Base-by-base conservation (phyloP, 1,140 invertebrate species). In the Camponotus floridanus region DNA sequence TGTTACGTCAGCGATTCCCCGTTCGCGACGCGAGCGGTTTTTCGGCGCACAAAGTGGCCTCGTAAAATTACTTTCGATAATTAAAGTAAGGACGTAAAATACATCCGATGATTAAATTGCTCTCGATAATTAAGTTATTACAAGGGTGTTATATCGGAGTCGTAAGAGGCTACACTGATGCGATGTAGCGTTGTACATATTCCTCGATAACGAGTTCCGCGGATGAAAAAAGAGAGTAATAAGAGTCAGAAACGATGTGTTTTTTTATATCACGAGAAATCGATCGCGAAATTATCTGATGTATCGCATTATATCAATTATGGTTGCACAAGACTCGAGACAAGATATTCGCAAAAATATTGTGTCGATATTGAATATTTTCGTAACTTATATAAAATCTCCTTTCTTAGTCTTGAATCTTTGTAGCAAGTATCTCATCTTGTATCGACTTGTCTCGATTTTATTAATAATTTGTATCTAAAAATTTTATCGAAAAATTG, bases 1-100 rank as follows among this genome's bases (percentile, higher is more conserved):
- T 33, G 62, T 65, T 68, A 76, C 48, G 62, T 67, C 64, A 59
- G 51, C 64, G 33, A 33, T 45, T 61, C 26, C 78, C 26, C 26
- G 26, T 26, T 31, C 76, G 51, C 67, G 51, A 18, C 42, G 13
- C 26, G 13, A 80, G 59, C 33, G 5, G 3, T 33, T 21, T 74
- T 39, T 36, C 31, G n/a, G 6, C 15, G n/a, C 9, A 2, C 4
- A 2, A 59, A 59, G 21, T 15, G 21, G n/a, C 2, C 13, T 78
- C 11, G 15, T 48, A 21, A 65, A 64, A 51, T 64, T 65, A 61
- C 15, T 67, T 39, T 67, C 61, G 13, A 64, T 62, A 51, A 51
- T 51, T 51, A 51, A 51, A 51, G 48, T 3, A 3, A 15, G 48
- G 6, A 71, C 8, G 9, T 26, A 13, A 21, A 15, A 57, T 73